phyloP scores from a whole-genome alignment of 1,140 invertebrate genomes.

The Bicyclus anynana region DNA sequence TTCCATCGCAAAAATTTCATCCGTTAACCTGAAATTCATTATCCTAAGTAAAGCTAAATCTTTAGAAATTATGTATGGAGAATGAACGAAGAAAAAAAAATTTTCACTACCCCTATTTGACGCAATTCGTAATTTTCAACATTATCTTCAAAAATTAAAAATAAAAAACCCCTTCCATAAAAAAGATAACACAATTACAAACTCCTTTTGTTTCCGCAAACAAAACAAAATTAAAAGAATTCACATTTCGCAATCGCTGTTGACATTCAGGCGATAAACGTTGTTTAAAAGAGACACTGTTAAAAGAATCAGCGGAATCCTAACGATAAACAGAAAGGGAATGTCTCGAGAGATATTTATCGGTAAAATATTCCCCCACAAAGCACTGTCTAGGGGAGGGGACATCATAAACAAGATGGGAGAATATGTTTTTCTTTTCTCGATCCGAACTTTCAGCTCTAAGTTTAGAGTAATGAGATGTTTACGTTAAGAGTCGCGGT shows the following conservation, averaged over 20 bases:
- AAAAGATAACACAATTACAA: neutral
- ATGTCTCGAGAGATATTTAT: constrained; percentile 60
- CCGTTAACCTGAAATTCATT: too few species aligned
- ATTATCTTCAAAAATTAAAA: neutral
- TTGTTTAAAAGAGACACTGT: constrained; percentile 46
- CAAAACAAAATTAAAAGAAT: constrained; percentile 6
- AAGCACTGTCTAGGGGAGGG: constrained; percentile 23
- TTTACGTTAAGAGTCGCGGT: neutral
- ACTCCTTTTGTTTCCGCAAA: neutral
- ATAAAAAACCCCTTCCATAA: neutral
- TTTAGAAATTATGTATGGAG: too few species aligned
- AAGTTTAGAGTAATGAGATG: neutral
- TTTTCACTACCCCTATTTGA: too few species aligned
- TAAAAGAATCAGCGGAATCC: constrained; percentile 59
- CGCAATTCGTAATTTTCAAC: too few species aligned
- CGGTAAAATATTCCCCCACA: constrained; percentile 55
- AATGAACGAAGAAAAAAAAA: too few species aligned
- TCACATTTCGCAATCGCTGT: constrained; percentile 8
- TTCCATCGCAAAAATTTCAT: too few species aligned
- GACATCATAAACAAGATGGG: constrained; percentile 2
- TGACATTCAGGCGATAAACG: constrained; percentile 12
- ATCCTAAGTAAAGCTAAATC: too few species aligned
- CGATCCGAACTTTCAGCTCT: neutral
- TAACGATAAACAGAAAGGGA: constrained; percentile 61
- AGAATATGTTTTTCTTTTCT: constrained; percentile 1